Base-by-base conservation (phyloP, 2,113 vertebrate species). In the Thomomys bottae region DNA sequence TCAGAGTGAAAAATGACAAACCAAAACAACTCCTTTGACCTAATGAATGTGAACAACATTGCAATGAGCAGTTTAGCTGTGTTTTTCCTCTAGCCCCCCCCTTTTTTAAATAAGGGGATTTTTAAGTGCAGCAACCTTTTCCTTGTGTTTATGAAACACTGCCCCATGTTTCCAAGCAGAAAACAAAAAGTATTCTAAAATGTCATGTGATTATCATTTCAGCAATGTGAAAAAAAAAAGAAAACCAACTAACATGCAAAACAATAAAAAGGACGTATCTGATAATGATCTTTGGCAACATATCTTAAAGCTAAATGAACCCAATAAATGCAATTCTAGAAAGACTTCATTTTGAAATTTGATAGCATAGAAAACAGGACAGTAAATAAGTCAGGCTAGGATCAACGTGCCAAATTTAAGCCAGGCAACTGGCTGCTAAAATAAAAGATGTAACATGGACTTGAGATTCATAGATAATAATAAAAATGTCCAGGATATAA, bases 181-280 rank as follows among this genome's bases (percentile, higher is more conserved):
- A 89, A 93, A 75, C 32, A 34, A 95, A 94, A 90, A 87, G 11
- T n/a, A 91, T 89, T 94, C 42, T n/a, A 49, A 91, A 95, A 94
- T 75, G 61, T 89, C 42, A 23, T 63, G 9, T 85, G 70, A 85
- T 90, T 14, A 26, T 89, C 79, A 82, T 77, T 92, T 92, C 30
- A 77, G 45, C 38, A 86, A 83, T 57, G 71, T 26, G 95, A 40
- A 93, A 95, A 92, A 63, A 87, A 91, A 34, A 86, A 92, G 34
- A 80, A 92, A 96, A 80, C 57, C 67, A 85, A 94, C 38, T 67
- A 94, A 82, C 21, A 59, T 87, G 63, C 23, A 68, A 88, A 84
- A 54, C 11, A 54, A 54, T 49, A 49, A 54, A 77, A 85, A 70
- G 17, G 54, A 83, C 75, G 6, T 78, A 75, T 84, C 36, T 40